Conservation (phyloP, 2,797 vertebrate species). For the Potorous gilbertii region DNA sequence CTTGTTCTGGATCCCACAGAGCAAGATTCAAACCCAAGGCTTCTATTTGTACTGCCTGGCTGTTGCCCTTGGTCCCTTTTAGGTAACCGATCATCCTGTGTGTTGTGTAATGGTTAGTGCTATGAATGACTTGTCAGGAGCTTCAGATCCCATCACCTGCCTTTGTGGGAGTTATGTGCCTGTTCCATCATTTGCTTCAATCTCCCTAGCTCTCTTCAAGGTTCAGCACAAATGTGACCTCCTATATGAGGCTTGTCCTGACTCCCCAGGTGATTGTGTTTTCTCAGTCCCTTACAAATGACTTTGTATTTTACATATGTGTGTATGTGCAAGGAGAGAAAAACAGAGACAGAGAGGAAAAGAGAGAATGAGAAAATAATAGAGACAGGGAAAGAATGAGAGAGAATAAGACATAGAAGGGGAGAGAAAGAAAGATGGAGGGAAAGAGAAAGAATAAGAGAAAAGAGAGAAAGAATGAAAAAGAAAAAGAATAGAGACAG, state of each 20-base stretch:
- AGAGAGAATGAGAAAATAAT: background rate
- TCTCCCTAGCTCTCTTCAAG: background rate
- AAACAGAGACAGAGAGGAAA: background rate
- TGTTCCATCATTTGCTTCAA: background rate
- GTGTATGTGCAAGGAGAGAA: background rate
- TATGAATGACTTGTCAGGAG: background rate
- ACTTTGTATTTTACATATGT: background rate
- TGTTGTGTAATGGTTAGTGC: accelerated
- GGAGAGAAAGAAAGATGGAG: background rate
- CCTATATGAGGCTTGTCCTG: background rate
- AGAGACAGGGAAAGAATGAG: background rate
- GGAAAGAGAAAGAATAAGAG: background rate
- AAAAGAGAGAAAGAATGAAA: too few species aligned
- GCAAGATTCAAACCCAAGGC: background rate
- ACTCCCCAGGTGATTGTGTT: background rate
- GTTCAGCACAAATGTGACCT: background rate
- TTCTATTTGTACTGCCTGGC: accelerated
- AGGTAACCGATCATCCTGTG: background rate
- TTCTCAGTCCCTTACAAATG: background rate
- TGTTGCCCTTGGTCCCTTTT: background rate
- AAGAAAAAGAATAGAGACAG: too few species aligned
- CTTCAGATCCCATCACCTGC: accelerated
- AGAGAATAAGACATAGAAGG: too few species aligned
- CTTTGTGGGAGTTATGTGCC: background rate
- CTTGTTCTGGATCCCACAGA: background rate